Base-by-base conservation (phyloP, 2,888 invertebrate genomes). In the Papilio gigon region DNA sequence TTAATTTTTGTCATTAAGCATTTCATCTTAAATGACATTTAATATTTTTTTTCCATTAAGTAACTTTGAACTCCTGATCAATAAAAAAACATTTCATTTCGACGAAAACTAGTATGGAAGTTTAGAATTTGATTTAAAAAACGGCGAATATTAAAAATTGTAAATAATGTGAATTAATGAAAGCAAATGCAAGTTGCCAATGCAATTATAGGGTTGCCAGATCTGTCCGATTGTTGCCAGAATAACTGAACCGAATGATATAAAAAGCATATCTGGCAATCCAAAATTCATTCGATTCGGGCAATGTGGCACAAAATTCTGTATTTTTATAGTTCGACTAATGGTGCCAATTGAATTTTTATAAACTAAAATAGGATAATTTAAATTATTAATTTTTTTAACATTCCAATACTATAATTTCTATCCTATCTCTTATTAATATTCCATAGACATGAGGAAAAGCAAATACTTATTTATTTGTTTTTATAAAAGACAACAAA, bases 301-400 rank as follows among this genome's bases (percentile, higher is more conserved):
- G 30, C 27, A 56, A 56, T 59, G 64, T 44, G 71, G 68, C 70
- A 71, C 71, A 72, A 72, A 71, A 66, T 70, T 70, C 64, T 66
- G 56, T 68, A 66, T 65, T 70, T 71, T 70, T 68, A 67, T 73
- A 71, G 33, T 17, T 70, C 66, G 60, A 66, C 68, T 59, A 70
- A 73, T 68, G 71, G 72, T 73, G 72, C 72, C 72, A 73, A 73
- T 67, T 42, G 65, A 67, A 65, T 67, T 61, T 69, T 71, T 44
- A 66, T 50, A 50, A 71, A 63, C 44, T 62, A 47, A 67, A 67
- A 40, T 67, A 65, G 56, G 67, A 44, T 44, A 66, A 27, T 27
- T 60, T 62, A 25, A 40, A 30, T n/a, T 17, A 42, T 67, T 56
- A 20, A 8, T 61, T 22, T 27, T 17, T 11, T 8, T 61, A n/a